A percentile compares a stretch with the other conserved stretches of the same genome.
Evolutionary conservation across 2,113 vertebrate genomes (phyloP).

Genomic region (Coturnix japonica): DNA sequence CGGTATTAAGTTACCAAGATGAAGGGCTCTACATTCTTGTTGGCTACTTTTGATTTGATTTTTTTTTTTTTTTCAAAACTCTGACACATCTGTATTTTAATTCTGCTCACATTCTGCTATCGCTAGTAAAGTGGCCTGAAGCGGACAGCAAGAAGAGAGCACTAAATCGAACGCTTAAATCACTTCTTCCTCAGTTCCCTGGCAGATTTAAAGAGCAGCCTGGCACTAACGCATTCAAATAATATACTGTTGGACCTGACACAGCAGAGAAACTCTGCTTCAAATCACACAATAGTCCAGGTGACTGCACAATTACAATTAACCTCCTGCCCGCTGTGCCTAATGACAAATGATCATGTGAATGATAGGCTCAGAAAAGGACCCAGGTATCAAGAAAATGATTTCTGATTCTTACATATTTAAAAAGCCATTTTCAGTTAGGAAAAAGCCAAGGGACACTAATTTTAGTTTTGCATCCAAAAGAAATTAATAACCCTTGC

Average conservation of each 20-base stretch:
- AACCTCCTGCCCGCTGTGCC: conserved; percentile 71
- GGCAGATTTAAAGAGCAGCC: conserved; percentile 78
- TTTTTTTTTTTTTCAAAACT: background rate
- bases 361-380: conserved; percentile 48
- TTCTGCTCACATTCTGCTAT: conserved; percentile 64
- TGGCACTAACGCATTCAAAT: conserved; percentile 74
- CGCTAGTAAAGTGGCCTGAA: conserved; percentile 68
- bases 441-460: conserved; percentile 16
- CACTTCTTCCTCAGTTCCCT: conserved; percentile 69
- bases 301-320: conserved; percentile 81
- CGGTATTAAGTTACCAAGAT: conserved; percentile 9
- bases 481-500: conserved; percentile 7
- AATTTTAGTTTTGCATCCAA: conserved; percentile 17
- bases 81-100: conserved; percentile 55
- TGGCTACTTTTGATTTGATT: conserved; percentile 17
- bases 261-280: conserved; percentile 72
- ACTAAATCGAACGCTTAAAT: conserved; percentile 78
- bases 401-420: conserved; percentile 37
- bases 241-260: conserved; percentile 72
- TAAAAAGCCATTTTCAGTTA: conserved; percentile 54
- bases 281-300: conserved; percentile 68
- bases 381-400: conserved; percentile 12
- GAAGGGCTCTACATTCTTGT: background rate
- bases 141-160: conserved; percentile 62
- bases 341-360: conserved; percentile 70